Evolutionary conservation across 2,888 invertebrate species (phyloP).

Genomic region (Parnassius apollo): DNA sequence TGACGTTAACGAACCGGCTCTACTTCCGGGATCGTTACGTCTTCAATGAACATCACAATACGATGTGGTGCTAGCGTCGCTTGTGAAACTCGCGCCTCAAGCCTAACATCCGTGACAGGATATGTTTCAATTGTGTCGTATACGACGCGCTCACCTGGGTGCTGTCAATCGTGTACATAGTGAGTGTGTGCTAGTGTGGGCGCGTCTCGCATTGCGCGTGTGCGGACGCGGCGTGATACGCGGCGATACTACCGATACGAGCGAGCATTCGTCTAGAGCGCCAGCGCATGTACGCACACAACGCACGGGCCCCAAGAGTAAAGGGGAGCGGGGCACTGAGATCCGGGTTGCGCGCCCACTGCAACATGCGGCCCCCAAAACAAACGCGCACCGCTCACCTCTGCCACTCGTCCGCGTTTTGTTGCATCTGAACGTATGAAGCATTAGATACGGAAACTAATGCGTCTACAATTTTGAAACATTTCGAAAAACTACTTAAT

Average conservation of each 20-base stretch:
- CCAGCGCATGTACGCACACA: conserved; percentile 33
- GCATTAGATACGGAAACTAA: conserved; percentile 32
- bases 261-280: conserved; percentile 2
- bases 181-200: conserved; percentile 60
- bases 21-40: conserved; percentile 74
- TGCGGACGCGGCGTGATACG: conserved; percentile 59
- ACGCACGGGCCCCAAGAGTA: conserved; percentile 48
- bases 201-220: conserved; percentile 56
- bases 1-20: conserved; percentile 74
- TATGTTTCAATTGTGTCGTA: conserved; percentile 27
- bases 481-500: no score
- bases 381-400: conserved; percentile 67
- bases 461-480: neutral
- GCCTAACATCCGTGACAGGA: conserved; percentile 41
- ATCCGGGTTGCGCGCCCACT: conserved; percentile 79
- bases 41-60: conserved; percentile 70
- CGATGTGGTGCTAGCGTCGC: conserved; percentile 49
- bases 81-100: conserved; percentile 43
- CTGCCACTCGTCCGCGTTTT: conserved; percentile 51
- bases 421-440: conserved; percentile 42
- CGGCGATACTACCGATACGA: conserved; percentile 60
- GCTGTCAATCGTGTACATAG: conserved; percentile 77
- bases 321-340: conserved; percentile 77
- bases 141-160: conserved; percentile 72
- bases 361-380: conserved; percentile 69